A percentile compares a stretch with the other conserved stretches of the same genome.
phyloP scores from a whole-genome alignment of 2,797 vertebrate genomes.

The Bradypodion pumilum region DNA sequence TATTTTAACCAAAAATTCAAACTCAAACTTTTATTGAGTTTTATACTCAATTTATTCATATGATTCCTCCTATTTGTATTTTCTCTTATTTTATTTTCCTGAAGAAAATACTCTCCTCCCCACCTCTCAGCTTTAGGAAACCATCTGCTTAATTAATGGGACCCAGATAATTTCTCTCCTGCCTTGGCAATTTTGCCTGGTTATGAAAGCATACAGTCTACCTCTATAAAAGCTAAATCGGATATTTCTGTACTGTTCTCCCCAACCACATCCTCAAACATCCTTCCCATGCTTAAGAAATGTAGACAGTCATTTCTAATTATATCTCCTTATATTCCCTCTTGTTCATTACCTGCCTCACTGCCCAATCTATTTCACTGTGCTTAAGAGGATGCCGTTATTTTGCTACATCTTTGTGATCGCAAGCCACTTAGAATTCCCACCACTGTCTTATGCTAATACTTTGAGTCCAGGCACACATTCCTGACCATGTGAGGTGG shows the following conservation, averaged over 20 bases:
- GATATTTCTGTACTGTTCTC: constrained; percentile 9
- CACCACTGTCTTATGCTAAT: constrained; percentile 19
- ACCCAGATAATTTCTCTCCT: neutral
- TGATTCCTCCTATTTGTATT: neutral
- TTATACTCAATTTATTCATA: neutral
- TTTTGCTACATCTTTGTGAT: neutral
- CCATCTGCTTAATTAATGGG: neutral
- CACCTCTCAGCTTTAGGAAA: neutral
- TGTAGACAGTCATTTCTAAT: neutral
- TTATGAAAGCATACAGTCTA: neutral
- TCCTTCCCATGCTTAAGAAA: neutral
- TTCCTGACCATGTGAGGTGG: constrained; percentile 29
- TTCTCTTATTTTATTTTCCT: neutral
- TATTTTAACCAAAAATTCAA: neutral
- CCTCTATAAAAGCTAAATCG: neutral
- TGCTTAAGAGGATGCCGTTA: neutral
- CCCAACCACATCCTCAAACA: constrained; percentile 21
- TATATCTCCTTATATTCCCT: neutral
- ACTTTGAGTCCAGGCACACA: constrained; percentile 21
- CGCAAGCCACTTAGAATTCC: constrained; percentile 33
- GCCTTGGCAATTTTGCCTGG: neutral
- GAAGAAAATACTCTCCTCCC: neutral
- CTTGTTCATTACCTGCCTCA: neutral
- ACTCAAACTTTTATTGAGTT: no score
- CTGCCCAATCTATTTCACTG: neutral